Conservation (phyloP, 2,888 invertebrate genomes). For the Ornithoptera priamus region DNA sequence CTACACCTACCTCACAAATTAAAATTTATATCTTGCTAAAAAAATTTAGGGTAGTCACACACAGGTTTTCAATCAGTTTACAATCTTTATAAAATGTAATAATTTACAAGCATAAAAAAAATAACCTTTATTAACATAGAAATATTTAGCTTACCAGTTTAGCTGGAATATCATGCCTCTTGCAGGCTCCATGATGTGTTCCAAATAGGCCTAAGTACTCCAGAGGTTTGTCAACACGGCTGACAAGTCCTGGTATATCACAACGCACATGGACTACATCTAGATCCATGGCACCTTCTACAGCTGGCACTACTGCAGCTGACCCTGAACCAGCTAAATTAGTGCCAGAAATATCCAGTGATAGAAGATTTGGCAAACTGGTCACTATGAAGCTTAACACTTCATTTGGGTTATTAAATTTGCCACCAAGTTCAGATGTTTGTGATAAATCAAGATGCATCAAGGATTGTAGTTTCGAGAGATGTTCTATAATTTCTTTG, state of each 20-base stretch:
- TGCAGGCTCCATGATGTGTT: conserved; percentile 93
- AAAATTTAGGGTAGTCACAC: too few relatives aligned
- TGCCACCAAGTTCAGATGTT: conserved; percentile 84
- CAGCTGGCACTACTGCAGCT: conserved; percentile 68
- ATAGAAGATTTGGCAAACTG: conserved; percentile 86
- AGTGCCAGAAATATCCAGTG: conserved; percentile 97
- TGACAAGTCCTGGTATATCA: conserved; percentile 93
- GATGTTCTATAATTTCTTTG: conserved; percentile 81
- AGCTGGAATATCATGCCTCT: conserved; percentile 95
- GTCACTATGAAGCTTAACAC: conserved; percentile 85
- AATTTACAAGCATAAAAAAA: not conserved
- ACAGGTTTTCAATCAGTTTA: too few relatives aligned
- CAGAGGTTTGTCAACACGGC: conserved; percentile 86
- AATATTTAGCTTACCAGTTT: conserved; percentile 82
- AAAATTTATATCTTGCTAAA: too few relatives aligned
- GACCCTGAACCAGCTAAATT: conserved; percentile 94
- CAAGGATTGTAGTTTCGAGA: conserved; percentile 78
- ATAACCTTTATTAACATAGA: not conserved
- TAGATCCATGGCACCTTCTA: conserved; percentile 39
- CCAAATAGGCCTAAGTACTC: conserved; percentile 96
- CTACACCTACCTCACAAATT: too few relatives aligned
- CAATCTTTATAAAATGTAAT: not conserved
- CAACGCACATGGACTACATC: conserved; percentile 67
- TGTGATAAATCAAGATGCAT: conserved; percentile 93
- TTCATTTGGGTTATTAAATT: conserved; percentile 87